Base-by-base conservation (phyloP, 92 coral and sea anemone species). In the Epizoanthus fatuus region DNA sequence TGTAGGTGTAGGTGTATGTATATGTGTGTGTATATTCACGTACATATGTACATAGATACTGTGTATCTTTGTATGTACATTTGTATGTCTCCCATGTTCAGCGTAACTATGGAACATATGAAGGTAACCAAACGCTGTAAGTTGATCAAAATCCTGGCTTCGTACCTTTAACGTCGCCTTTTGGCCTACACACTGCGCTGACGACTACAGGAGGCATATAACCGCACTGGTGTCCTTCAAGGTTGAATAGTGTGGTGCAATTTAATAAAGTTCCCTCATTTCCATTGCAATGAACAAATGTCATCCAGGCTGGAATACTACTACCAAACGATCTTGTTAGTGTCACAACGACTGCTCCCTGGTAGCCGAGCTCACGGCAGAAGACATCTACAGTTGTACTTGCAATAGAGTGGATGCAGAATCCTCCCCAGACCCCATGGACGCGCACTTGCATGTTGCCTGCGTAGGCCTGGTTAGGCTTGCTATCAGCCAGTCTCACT, bases 351-450 rank as follows among this genome's bases (percentile, higher is more conserved):
- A 57, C 64, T 2, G 49, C 80, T 20, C 80, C 63, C 7, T 57
- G 62, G 80, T 74, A 74, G 11, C 80, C 80, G 12, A 74, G 63
- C 63, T 74, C 63, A 12, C 64, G 62, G 19, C 80, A 74, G 16
- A 74, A 52, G 55, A 74, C 80, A 53, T 74, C 80, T 69, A 51
- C 74, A 42, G 25, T n/a, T 12, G 25, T 9, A 13, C 54, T 69
- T 7, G 20, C 19, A 14, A 12, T 42, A 8, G 2, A 37, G 9
- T 8, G 12, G 14, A 8, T 6, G 32, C 74, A 69, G 17, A 69
- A 20, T 40, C 29, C 22, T 15, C 74, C 74, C 74, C 74, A 69
- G 74, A 69, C 29, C 44, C 74, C 74, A 7, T 69, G 74, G 35
- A 69, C 54, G 25, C 74, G 74, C 32, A 69, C 54, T 6, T 39